Evolutionary conservation across 2,113 vertebrate genomes (phyloP).

Genomic region (Catagonus wagneri): DNA sequence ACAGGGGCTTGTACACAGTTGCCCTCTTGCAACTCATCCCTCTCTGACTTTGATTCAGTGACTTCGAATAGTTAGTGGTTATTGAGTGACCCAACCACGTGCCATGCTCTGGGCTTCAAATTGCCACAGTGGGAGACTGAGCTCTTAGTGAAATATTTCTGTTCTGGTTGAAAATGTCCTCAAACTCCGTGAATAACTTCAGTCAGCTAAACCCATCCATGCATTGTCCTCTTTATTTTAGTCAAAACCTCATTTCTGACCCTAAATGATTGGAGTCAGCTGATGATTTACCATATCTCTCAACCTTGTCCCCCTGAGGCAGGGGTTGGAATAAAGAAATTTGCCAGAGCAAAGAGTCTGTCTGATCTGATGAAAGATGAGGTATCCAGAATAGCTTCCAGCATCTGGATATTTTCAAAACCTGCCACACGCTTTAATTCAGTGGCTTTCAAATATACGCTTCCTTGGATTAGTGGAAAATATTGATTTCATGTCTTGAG

Average conservation of each 20-base stretch:
- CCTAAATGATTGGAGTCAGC: not conserved
- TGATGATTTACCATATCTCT: not conserved
- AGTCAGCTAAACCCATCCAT: not conserved
- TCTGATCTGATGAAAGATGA: not conserved
- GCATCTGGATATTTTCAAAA: conserved; percentile 48
- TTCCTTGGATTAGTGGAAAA: conserved; percentile 67
- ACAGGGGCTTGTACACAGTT: too few species aligned
- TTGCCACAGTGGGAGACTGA: not conserved
- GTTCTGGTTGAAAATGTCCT: not conserved
- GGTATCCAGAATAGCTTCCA: conserved; percentile 18
- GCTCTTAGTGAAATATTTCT: not conserved
- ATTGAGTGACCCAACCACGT: not conserved
- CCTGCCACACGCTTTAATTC: not conserved
- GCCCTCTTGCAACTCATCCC: not conserved
- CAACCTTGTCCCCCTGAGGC: too few species aligned
- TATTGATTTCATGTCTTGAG: conserved; percentile 51
- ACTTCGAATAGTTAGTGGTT: not conserved
- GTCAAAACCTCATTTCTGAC: not conserved
- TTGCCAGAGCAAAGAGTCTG: not conserved
- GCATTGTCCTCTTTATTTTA: conserved; percentile 25
- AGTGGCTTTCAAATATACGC: conserved; percentile 57
- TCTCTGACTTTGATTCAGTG: not conserved
- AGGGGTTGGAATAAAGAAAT: not conserved
- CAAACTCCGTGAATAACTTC: not conserved
- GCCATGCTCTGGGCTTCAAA: not conserved